Conservation (phyloP, 2,113 vertebrate species). For the Xenopus tropicalis region DNA sequence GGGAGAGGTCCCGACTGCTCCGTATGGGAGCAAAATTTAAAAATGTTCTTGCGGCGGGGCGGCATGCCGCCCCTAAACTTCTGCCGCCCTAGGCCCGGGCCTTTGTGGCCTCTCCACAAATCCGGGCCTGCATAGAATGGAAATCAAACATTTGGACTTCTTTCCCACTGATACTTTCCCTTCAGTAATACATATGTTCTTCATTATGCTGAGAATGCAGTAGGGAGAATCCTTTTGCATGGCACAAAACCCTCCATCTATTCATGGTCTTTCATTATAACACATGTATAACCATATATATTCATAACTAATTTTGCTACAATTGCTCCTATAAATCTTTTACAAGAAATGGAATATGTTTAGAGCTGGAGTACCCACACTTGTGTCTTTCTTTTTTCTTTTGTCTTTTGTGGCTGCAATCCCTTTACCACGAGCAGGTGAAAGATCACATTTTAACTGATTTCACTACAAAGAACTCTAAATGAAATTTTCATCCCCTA, state of each 20-base stretch:
- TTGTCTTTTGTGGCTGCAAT: not conserved
- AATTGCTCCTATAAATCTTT: slow-evolving; percentile 9
- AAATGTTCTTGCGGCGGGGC: too few species aligned
- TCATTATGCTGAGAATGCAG: not conserved
- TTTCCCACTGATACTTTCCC: too few species aligned
- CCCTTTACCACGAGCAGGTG: slow-evolving; percentile 11
- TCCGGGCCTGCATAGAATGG: too few species aligned
- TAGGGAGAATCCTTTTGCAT: not conserved
- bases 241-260: not conserved
- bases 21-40: too few species aligned
- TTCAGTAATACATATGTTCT: not conserved
- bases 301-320: slow-evolving; percentile 15
- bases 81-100: too few species aligned
- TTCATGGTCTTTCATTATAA: not conserved
- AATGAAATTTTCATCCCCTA: slow-evolving; percentile 49
- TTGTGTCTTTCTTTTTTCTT: not conserved
- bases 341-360: slow-evolving; percentile 2
- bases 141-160: too few species aligned
- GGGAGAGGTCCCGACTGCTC: too few species aligned
- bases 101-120: too few species aligned
- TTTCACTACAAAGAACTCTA: slow-evolving; percentile 48
- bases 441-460: slow-evolving; percentile 42
- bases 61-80: too few species aligned
- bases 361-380: not conserved
- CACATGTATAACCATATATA: slow-evolving; percentile 10